Conservation (phyloP, 2,888 invertebrate species). For the Leucoptera coffeella region DNA sequence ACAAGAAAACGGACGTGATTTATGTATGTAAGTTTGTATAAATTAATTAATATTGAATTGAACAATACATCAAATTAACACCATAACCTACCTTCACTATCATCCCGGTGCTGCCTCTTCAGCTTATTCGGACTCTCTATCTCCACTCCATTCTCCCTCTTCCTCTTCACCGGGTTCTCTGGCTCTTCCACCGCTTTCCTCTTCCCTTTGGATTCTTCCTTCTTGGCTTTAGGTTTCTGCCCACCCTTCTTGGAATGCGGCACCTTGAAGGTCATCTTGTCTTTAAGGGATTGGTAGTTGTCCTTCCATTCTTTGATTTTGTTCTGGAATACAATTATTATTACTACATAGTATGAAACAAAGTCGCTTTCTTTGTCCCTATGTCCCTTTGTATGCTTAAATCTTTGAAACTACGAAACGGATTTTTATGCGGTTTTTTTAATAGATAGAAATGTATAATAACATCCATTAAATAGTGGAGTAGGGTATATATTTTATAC, state of each 20-base stretch:
- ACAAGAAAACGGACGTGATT: too few relatives aligned
- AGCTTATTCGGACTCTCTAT: conserved; percentile 14
- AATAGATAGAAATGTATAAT: too few relatives aligned
- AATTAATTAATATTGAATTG: too few relatives aligned
- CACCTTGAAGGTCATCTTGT: conserved; percentile 30
- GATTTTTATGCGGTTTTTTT: too few relatives aligned
- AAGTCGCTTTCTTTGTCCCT: too few relatives aligned
- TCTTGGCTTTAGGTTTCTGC: conserved; percentile 22
- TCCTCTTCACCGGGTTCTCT: conserved; percentile 22
- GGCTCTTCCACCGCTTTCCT: conserved; percentile 16
- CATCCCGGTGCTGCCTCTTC: conserved; percentile 21
- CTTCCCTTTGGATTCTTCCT: conserved; percentile 19
- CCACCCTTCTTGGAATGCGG: conserved; percentile 18
- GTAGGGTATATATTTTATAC: too few relatives aligned
- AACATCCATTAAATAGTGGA: too few relatives aligned
- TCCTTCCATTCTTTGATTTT: conserved; percentile 37
- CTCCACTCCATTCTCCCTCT: conserved; percentile 20
- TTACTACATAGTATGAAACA: too few relatives aligned
- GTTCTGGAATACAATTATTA: conserved; percentile 12
- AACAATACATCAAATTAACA: too few relatives aligned
- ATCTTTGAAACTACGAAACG: too few relatives aligned
- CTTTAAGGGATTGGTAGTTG: conserved; percentile 33
- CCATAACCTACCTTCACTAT: conserved; percentile 12
- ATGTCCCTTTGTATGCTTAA: too few relatives aligned
- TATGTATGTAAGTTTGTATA: too few relatives aligned